Evolutionary conservation across 2,888 invertebrate species (phyloP).

Genomic region (Leptopterna dolabrata): DNA sequence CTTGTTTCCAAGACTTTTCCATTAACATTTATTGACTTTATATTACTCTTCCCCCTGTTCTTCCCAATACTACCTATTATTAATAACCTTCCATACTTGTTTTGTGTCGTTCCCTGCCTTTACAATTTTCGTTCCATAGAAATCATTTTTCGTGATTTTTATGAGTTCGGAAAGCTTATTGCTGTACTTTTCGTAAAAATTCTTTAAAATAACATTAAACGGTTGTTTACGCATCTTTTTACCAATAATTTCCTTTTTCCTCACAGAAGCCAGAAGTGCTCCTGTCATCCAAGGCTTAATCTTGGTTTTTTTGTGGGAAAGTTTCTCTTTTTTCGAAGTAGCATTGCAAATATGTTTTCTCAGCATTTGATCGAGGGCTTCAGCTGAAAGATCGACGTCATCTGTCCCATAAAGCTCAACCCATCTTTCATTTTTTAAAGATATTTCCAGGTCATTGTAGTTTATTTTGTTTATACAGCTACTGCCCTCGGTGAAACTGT

Average conservation of each 20-base stretch:
- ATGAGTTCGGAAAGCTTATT: background rate
- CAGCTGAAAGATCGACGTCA: background rate
- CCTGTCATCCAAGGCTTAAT: background rate
- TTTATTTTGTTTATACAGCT: background rate
- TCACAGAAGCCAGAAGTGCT: background rate
- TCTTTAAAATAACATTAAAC: background rate
- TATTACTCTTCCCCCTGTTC: background rate
- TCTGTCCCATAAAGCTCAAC: background rate
- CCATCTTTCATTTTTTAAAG: background rate
- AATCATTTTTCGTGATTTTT: background rate
- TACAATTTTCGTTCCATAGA: background rate
- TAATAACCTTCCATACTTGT: background rate
- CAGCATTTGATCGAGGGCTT: background rate
- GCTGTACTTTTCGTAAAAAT: background rate
- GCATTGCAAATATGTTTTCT: background rate
- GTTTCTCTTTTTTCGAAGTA: background rate
- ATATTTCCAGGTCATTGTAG: background rate
- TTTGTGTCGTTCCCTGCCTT: background rate
- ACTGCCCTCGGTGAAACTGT: no score
- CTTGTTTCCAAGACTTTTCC: background rate
- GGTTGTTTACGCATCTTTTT: background rate
- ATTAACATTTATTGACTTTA: background rate
- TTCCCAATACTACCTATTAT: background rate
- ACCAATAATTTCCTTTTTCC: background rate
- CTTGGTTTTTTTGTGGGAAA: background rate